Percentiles rank a stretch among this genome's conserved stretches.
phyloP scores from a whole-genome alignment of 2,113 vertebrate species.

The Hipposideros armiger region DNA sequence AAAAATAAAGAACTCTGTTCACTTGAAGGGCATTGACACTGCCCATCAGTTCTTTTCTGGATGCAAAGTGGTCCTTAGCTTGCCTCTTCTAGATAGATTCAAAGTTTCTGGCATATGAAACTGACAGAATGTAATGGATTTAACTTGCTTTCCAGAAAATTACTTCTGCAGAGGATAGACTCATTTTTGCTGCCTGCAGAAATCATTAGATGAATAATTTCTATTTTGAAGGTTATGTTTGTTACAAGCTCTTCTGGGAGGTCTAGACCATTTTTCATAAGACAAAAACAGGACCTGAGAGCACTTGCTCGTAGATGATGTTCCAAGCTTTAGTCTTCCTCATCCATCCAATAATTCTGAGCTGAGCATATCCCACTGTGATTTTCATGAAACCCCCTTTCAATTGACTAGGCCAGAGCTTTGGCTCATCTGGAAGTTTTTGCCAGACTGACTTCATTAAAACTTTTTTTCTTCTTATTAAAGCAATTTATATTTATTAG shows the following conservation, averaged over 20 bases:
- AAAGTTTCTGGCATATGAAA: conserved; percentile 69
- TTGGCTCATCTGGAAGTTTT: conserved; percentile 31
- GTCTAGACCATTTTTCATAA: conserved; percentile 68
- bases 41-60: conserved; percentile 58
- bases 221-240: conserved; percentile 46
- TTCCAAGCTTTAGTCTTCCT: conserved; percentile 53
- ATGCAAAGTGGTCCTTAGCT: conserved; percentile 56
- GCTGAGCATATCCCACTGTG: background rate
- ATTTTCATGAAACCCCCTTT: conserved; percentile 51
- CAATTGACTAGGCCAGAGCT: background rate
- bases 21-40: conserved; percentile 48
- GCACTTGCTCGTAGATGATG: conserved; percentile 5
- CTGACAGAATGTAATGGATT: conserved; percentile 77
- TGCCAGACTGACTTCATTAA: conserved; percentile 51
- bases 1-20: conserved; percentile 70
- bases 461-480: conserved; percentile 40
- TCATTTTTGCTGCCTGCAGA: conserved; percentile 70
- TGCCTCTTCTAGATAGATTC: conserved; percentile 78
- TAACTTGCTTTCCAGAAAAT: conserved; percentile 74
- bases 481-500: conserved; percentile 34
- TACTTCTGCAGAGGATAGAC: conserved; percentile 76
- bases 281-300: conserved; percentile 41
- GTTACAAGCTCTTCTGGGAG: conserved; percentile 72
- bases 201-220: conserved; percentile 71
- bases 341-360: background rate